phyloP scores from a whole-genome alignment of 2,888 invertebrate species.

The Acutogordius australiensis region DNA sequence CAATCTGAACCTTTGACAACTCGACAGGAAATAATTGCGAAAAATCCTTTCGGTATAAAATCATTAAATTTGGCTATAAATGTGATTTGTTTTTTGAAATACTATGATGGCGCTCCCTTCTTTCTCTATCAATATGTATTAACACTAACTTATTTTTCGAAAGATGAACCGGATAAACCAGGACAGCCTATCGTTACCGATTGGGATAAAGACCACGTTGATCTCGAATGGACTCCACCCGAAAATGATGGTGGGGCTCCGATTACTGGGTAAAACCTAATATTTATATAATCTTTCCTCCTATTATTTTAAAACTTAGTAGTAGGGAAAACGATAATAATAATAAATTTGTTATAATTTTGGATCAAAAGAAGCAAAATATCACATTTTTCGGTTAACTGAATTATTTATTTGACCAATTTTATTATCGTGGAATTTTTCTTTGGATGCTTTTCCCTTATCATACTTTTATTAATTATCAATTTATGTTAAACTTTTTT shows the following conservation, averaged over 20 bases:
- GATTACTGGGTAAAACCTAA: no score
- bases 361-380: no score
- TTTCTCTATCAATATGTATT: background rate
- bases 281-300: no score
- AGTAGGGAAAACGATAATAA: no score
- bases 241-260: slow-evolving; percentile 53
- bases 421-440: no score
- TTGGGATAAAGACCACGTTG: slow-evolving; percentile 67
- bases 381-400: no score
- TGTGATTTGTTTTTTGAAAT: slow-evolving; percentile 3
- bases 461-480: no score
- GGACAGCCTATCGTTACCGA: slow-evolving; percentile 61
- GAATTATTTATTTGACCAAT: no score
- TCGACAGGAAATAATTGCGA: slow-evolving; percentile 53
- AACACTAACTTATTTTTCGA: background rate
- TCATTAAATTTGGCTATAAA: background rate
- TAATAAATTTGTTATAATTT: no score
- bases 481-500: no score
- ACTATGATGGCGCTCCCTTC: background rate
- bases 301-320: no score
- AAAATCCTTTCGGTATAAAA: slow-evolving; percentile 56
- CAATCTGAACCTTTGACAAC: slow-evolving; percentile 55
- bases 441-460: no score
- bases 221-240: slow-evolving; percentile 56
- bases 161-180: slow-evolving; percentile 57